Evolutionary conservation across 2,797 vertebrate species (phyloP), one percentile per base, ranked within the genome.

Genomic region (Dipus sagitta): DNA sequence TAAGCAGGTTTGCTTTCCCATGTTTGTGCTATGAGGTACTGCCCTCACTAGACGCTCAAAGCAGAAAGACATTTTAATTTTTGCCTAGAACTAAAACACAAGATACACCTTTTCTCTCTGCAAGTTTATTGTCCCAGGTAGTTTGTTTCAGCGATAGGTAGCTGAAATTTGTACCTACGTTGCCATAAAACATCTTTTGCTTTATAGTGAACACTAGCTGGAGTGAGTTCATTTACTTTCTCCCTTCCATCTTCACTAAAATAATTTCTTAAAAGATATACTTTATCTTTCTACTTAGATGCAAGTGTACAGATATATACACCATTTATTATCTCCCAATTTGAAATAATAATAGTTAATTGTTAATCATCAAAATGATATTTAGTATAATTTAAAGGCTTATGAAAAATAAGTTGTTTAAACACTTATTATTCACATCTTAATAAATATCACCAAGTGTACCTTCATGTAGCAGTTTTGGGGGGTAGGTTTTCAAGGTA

Each of bases 311-410:
- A 67, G 34, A 77, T 54, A 81, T n/a, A 58, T 12, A 30, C 26
- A 88, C 68, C 14, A 71, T 77, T 88, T 89, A 86, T 82, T 83
- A 74, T 11, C 30, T 54, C 30, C 6, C 18, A 28, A 13, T 72
- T 80, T 85, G 75, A 67, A 85, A 88, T 72, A 90, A 68, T 18
- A 67, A 6, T 38, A 70, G 34, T 62, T 86, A 68, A 77, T 58
- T 74, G 90, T 74, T 75, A 92, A 81, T 62, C 88, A 67, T 71
- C 76, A 90, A 88, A 89, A 6, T 78, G 68, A 74, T 65, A 80
- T 71, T 83, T 68, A 5, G 30, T 82, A 7, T 1, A 86, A 74
- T 60, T 88, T 65, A 85, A 90, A 77, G 3, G 6, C 54, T 17
- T 58, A 17, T 17, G 54, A 58, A 58, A 58, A 70, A 88, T 92